Evolutionary conservation across 2,797 vertebrate genomes (phyloP).

Genomic region (Neosilurus mollespiculum): DNA sequence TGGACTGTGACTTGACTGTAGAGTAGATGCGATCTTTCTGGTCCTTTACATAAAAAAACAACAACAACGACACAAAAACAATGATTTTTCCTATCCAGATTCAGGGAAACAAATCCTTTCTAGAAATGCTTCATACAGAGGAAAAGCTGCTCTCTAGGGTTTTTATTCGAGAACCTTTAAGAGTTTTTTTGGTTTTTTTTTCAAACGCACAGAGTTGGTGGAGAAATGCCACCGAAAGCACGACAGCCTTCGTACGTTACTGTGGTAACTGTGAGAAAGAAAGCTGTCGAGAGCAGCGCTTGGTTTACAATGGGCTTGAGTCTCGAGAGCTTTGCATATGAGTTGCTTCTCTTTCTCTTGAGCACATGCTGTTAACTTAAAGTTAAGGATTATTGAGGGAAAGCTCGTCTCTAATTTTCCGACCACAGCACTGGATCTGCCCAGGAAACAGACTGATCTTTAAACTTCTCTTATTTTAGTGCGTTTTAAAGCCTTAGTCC

Average conservation of each 20-base stretch:
- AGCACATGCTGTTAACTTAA: slow-evolving; percentile 4
- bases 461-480: background rate
- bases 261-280: slow-evolving; percentile 47
- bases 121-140: slow-evolving; percentile 29
- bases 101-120: slow-evolving; percentile 28
- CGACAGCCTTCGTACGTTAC: slow-evolving; percentile 40
- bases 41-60: slow-evolving; percentile 76
- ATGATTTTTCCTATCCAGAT: background rate
- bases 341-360: slow-evolving; percentile 2
- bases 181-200: background rate
- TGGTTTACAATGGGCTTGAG: slow-evolving; percentile 16
- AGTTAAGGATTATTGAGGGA: background rate
- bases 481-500: background rate
- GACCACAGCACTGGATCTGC: slow-evolving; percentile 63
- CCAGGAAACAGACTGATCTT: slow-evolving; percentile 33
- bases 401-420: slow-evolving; percentile 71
- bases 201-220: background rate
- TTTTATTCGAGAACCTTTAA: slow-evolving; percentile 14
- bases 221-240: slow-evolving; percentile 20
- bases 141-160: slow-evolving; percentile 32
- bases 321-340: slow-evolving; percentile 31
- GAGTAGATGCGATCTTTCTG: slow-evolving; percentile 95
- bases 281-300: slow-evolving; percentile 35
- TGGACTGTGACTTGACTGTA: slow-evolving; percentile 91
- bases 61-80: background rate